phyloP scores from a whole-genome alignment of 2,113 vertebrate species.

The Lichenostomus cassidix region DNA sequence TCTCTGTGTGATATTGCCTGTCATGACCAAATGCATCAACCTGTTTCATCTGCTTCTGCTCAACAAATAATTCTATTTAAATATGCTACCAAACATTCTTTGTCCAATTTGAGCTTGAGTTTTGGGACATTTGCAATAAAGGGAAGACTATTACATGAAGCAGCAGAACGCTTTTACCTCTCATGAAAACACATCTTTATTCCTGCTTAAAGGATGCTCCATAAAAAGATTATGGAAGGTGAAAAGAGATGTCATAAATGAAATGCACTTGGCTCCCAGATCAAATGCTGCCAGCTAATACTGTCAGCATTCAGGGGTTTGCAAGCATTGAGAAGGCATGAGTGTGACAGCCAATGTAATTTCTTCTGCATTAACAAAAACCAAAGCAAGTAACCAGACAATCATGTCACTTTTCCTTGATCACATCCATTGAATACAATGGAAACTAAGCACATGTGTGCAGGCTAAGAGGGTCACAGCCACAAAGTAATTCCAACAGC shows the following conservation, averaged over 20 bases:
- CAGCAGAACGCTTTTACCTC: not conserved
- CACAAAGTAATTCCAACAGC: not conserved
- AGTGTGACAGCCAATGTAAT: not conserved
- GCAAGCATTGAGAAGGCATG: not conserved
- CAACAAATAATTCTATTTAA: not conserved
- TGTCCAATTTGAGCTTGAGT: not conserved
- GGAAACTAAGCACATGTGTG: not conserved
- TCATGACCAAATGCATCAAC: not conserved
- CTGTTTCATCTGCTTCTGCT: not conserved
- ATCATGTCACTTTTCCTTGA: not conserved
- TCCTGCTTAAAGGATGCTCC: not conserved
- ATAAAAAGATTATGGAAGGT: not conserved
- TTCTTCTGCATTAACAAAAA: slow-evolving; percentile 9
- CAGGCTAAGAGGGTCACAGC: not conserved
- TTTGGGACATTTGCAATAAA: not conserved
- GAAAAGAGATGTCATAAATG: not conserved
- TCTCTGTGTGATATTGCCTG: not conserved
- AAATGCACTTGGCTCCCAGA: not conserved
- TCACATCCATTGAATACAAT: not conserved
- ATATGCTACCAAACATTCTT: not conserved
- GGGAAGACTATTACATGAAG: not conserved
- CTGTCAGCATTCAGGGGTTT: not conserved
- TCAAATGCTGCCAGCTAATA: not conserved
- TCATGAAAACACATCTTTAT: not conserved
- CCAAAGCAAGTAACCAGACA: not conserved